A percentile compares a stretch with the other conserved stretches of the same genome.
Conservation (phyloP, 2,113 vertebrate genomes). For the Cyrtonyx montezumae region DNA sequence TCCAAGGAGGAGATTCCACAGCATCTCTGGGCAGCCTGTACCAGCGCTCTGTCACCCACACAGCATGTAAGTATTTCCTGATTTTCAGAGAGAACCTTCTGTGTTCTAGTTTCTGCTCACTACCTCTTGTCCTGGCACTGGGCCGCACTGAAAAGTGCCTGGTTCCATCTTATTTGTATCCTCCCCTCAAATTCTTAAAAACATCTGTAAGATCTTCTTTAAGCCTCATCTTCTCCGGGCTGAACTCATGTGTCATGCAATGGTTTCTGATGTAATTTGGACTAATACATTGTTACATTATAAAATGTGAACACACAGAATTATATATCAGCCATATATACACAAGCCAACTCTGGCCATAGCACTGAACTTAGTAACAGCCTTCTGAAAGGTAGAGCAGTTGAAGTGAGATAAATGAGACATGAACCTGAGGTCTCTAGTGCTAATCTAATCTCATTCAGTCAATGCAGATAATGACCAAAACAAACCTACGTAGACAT, state of each 20-base stretch:
- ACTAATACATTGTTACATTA: neutral
- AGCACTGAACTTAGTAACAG: neutral
- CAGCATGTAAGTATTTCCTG: neutral
- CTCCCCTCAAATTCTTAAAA: neutral
- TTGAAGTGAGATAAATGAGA: neutral
- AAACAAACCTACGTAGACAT: neutral
- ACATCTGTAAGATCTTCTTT: neutral
- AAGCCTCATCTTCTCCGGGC: neutral
- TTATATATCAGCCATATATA: neutral
- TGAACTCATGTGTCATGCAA: neutral
- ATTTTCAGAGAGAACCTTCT: neutral
- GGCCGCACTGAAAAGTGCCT: neutral
- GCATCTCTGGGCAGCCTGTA: neutral
- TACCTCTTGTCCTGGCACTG: neutral
- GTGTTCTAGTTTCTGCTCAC: too few relatives aligned
- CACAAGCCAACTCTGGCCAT: neutral
- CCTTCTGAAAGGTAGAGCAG: neutral
- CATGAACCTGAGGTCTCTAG: accelerated
- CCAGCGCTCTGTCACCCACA: neutral
- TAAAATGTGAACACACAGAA: neutral
- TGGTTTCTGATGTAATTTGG: neutral
- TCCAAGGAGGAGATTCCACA: neutral
- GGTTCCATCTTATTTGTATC: neutral
- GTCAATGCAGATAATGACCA: neutral
- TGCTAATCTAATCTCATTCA: neutral